These are phyloP conservation scores for Varanus komodoensis DNA, from an alignment of 2,113 vertebrate genomes.

Conservation along the genomic window DNA sequence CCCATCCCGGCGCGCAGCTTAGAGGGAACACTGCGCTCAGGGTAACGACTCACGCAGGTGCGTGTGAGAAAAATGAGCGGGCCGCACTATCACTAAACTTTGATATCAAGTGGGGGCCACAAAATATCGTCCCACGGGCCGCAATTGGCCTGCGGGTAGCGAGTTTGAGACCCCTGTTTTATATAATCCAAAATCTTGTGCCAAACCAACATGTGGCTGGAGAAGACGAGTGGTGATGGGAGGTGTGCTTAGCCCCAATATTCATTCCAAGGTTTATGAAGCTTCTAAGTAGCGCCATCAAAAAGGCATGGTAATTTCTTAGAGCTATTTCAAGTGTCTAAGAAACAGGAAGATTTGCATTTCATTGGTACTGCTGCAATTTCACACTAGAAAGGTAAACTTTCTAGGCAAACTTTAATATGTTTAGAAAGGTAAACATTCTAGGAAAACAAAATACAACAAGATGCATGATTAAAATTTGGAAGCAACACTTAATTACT, in stretches of 20 bases:
- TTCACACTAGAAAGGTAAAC: background rate
- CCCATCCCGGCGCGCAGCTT: no score
- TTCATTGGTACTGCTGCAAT: background rate
- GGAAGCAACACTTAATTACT: background rate
- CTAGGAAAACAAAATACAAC: background rate
- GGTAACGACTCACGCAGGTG: no score
- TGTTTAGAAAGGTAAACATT: background rate
- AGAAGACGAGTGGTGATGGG: background rate
- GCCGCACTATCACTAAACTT: no score
- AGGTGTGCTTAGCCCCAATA: background rate
- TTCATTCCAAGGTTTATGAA: background rate
- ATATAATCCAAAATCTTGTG: background rate
- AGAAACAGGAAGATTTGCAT: background rate
- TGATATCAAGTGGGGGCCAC: no score
- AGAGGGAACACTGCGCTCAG: no score
- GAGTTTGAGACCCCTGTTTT: no score
- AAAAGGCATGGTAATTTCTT: background rate
- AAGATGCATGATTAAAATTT: background rate
- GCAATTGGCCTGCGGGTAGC: no score
- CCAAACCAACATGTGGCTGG: background rate
- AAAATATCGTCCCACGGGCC: no score
- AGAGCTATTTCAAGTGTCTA: constrained; percentile 6
- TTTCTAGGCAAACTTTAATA: background rate
- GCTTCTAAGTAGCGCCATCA: background rate
- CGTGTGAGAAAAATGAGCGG: no score